These are phyloP conservation scores for Bellardia bayeri DNA, from an alignment of 2,888 invertebrate genomes.

Conservation along the genomic window DNA sequence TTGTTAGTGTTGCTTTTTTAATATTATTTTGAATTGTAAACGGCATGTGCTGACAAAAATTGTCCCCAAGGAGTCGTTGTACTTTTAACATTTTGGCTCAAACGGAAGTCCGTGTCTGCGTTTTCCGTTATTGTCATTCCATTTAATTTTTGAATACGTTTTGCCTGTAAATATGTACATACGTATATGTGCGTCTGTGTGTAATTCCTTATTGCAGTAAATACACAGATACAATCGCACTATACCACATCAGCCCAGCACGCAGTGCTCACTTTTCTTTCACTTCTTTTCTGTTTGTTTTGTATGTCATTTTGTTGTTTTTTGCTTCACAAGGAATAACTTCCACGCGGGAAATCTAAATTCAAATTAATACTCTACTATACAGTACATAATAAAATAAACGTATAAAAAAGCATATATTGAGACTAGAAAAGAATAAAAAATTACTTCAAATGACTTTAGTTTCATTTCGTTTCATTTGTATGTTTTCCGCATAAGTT, in stretches of 20 bases:
- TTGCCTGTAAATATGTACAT: background rate
- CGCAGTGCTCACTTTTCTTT: conserved; percentile 52
- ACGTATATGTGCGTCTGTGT: background rate
- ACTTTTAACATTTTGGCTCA: conserved; percentile 72
- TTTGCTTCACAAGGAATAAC: conserved; percentile 51
- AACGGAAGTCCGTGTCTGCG: conserved; percentile 74
- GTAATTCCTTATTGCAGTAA: conserved; percentile 50
- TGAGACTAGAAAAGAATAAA: conserved; percentile 48
- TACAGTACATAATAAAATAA: background rate
- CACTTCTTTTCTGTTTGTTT: background rate
- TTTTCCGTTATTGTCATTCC: conserved; percentile 73
- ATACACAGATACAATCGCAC: conserved; percentile 46
- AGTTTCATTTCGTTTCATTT: conserved; percentile 63
- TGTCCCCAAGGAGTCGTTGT: conserved; percentile 72
- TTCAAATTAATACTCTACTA: conserved; percentile 70
- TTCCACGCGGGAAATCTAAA: conserved; percentile 73
- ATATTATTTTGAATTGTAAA: conserved; percentile 61
- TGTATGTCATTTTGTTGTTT: background rate
- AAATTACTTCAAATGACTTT: conserved; percentile 69
- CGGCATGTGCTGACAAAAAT: conserved; percentile 73
- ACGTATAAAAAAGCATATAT: background rate
- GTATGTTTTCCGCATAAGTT: conserved; percentile 65
- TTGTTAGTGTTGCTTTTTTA: conserved; percentile 1
- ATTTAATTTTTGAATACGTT: conserved; percentile 68
- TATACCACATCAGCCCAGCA: conserved; percentile 50